Conservation (phyloP, 2,113 vertebrate genomes). For the Saguinus midas region DNA sequence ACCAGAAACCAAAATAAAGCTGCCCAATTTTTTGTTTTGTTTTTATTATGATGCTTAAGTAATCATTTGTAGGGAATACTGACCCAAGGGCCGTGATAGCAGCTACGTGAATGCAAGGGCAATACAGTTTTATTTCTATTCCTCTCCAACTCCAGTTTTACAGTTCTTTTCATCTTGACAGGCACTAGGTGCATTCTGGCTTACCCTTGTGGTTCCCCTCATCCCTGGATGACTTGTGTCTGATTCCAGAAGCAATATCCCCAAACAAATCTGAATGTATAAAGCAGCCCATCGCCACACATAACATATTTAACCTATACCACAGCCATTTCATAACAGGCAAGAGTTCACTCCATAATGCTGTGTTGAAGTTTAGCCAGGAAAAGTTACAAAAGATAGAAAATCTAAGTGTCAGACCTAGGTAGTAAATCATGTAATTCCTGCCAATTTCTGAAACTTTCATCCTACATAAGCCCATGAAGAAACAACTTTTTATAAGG, state of each 20-base stretch:
- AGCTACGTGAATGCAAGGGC: not conserved
- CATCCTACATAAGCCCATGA: not conserved
- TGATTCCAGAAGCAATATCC: conserved; percentile 28
- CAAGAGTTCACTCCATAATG: not conserved
- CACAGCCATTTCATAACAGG: conserved; percentile 42
- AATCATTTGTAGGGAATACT: not conserved
- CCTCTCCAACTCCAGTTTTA: not conserved
- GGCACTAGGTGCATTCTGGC: not conserved
- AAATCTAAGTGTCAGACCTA: not conserved
- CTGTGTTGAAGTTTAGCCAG: not conserved
- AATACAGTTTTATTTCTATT: not conserved
- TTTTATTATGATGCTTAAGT: not conserved
- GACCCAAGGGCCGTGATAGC: not conserved
- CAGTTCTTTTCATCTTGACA: not conserved
- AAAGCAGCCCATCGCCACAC: not conserved
- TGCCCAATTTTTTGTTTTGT: not conserved
- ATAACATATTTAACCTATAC: conserved; percentile 13
- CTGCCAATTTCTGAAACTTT: conserved; percentile 10
- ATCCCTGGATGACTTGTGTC: not conserved
- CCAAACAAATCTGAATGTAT: conserved; percentile 24
- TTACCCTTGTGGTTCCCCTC: not conserved
- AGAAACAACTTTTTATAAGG: not conserved
- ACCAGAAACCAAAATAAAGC: not conserved
- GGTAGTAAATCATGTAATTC: not conserved
- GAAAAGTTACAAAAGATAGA: conserved; percentile 20